A percentile compares a stretch with the other conserved stretches of the same genome.
Conservation (phyloP, 1,140 invertebrate genomes). For the Bemisia tabaci region DNA sequence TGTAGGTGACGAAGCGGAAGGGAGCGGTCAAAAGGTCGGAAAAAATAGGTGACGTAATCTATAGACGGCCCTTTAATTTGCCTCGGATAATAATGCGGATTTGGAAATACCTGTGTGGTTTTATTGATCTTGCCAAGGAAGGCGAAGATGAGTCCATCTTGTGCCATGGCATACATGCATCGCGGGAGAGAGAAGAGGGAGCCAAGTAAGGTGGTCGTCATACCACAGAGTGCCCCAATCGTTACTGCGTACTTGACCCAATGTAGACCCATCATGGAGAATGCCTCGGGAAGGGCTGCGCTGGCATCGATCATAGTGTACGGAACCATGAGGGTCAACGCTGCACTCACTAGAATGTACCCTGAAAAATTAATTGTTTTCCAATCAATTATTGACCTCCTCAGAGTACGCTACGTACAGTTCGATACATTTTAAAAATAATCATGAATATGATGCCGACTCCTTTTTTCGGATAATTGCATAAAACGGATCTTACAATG, state of each 20-base stretch:
- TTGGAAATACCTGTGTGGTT: slow-evolving; percentile 54
- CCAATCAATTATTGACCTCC: slow-evolving; percentile 33
- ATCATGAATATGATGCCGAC: no score
- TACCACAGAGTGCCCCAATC: slow-evolving; percentile 74
- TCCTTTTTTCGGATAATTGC: neutral
- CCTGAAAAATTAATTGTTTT: no score
- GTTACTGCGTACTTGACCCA: slow-evolving; percentile 84
- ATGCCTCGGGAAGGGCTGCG: slow-evolving; percentile 73
- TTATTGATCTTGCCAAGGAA: slow-evolving; percentile 59
- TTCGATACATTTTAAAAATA: no score
- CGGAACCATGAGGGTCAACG: slow-evolving; percentile 72
- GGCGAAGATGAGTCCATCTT: slow-evolving; percentile 69
- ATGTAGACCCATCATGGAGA: slow-evolving; percentile 49
- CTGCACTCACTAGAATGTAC: slow-evolving; percentile 61
- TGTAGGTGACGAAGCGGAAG: no score
- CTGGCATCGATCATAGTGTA: slow-evolving; percentile 48
- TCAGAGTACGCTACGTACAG: no score
- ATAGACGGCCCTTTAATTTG: no score
- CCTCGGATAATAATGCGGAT: no score
- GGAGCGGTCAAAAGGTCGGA: no score
- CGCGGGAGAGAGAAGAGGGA: slow-evolving; percentile 70
- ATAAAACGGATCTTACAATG: no score
- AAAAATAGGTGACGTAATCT: no score
- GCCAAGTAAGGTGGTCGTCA: slow-evolving; percentile 75
- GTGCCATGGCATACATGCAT: slow-evolving; percentile 78